Evolutionary conservation across 2,888 invertebrate species (phyloP).

Genomic region (Lymantria dispar): DNA sequence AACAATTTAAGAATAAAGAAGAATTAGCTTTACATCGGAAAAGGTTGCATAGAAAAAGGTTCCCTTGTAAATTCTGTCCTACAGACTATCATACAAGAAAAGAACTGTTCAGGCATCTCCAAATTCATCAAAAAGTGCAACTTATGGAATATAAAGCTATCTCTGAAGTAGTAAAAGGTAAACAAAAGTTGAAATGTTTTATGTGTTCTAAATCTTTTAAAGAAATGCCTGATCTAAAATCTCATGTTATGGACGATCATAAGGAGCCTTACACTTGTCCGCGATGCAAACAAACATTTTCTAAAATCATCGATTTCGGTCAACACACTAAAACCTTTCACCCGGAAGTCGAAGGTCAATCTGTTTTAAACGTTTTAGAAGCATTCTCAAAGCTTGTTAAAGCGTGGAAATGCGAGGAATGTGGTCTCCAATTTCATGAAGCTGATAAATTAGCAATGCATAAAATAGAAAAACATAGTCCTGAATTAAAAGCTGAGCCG

Average conservation of each 20-base stretch:
- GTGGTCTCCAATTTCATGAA: conserved; percentile 67
- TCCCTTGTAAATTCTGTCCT: conserved; percentile 74
- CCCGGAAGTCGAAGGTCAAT: conserved; percentile 64
- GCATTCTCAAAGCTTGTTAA: conserved; percentile 67
- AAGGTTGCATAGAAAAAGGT: conserved; percentile 61
- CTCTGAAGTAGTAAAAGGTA: conserved; percentile 65
- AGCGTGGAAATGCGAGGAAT: conserved; percentile 78
- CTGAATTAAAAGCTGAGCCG: conserved; percentile 55
- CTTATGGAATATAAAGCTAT: conserved; percentile 74
- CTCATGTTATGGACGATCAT: conserved; percentile 70
- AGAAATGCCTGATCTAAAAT: conserved; percentile 63
- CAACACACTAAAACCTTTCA: conserved; percentile 67
- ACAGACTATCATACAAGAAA: conserved; percentile 71
- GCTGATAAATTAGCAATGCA: conserved; percentile 70
- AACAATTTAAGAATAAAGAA: conserved; percentile 60
- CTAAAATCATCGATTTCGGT: conserved; percentile 66
- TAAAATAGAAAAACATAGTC: conserved; percentile 64
- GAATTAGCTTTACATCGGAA: conserved; percentile 60
- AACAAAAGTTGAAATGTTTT: conserved; percentile 66
- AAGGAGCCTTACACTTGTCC: conserved; percentile 64
- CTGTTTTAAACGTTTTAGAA: conserved; percentile 66
- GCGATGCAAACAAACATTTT: conserved; percentile 57
- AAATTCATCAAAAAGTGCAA: conserved; percentile 71
- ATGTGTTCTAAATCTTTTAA: conserved; percentile 61
- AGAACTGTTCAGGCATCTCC: conserved; percentile 69